Conservation (phyloP, 2,888 invertebrate species). For the Drosophila mulleri region DNA sequence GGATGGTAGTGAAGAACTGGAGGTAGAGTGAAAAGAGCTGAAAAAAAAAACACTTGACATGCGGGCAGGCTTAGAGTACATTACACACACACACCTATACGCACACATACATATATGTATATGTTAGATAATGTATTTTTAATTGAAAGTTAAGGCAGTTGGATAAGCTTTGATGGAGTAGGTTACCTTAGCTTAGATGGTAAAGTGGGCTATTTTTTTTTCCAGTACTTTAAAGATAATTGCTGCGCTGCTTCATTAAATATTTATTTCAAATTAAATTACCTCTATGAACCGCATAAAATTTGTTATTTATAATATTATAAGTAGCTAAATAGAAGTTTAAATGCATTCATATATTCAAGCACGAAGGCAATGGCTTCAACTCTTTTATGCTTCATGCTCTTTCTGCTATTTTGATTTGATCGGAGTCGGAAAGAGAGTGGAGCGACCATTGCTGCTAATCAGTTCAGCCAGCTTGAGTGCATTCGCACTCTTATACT, state of each 20-base stretch:
- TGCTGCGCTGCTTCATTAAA: not conserved
- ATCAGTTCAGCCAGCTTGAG: not conserved
- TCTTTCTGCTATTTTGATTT: not conserved
- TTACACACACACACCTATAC: conserved; percentile 5
- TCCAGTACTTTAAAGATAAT: not conserved
- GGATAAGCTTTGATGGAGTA: conserved; percentile 13
- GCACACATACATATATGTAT: conserved; percentile 3
- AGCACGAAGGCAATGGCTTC: too few relatives aligned
- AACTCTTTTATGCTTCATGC: not conserved
- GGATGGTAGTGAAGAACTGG: not conserved
- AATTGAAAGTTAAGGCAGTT: conserved; percentile 66
- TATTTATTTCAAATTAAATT: not conserved
- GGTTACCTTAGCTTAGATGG: not conserved
- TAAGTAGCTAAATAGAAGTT: not conserved
- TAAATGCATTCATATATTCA: not conserved
- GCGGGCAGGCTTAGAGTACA: conserved; percentile 35
- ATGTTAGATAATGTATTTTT: conserved; percentile 68
- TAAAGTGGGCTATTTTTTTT: not conserved
- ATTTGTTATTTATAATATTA: not conserved
- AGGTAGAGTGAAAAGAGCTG: not conserved
- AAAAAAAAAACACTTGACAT: conserved; percentile 41
- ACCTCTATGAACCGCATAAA: too few relatives aligned
- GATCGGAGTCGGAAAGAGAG: not conserved
- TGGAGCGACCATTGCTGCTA: not conserved
- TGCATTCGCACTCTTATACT: not conserved